Conservation (phyloP, 1,140 invertebrate genomes). For the Trichonephila inaurata region DNA sequence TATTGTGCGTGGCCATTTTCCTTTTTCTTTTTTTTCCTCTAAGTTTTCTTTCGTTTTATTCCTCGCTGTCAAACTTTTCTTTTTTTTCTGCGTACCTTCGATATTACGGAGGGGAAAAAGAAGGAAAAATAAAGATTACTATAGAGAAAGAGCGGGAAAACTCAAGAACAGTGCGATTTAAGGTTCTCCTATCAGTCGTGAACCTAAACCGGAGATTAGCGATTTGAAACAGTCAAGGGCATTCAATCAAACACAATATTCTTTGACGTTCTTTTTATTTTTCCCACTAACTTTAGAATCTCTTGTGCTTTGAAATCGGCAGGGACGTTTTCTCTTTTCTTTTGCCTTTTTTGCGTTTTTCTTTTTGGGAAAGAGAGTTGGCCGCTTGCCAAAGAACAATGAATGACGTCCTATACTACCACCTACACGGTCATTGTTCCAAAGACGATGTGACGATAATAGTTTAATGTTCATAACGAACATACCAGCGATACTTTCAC, state of each 20-base stretch:
- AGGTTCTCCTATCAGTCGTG: conserved; percentile 7
- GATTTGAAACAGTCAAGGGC: conserved; percentile 71
- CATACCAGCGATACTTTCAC: neutral
- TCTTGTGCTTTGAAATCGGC: conserved; percentile 54
- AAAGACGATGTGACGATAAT: conserved; percentile 39
- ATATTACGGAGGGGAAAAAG: neutral
- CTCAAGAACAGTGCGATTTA: conserved; percentile 40
- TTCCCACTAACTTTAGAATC: conserved; percentile 30
- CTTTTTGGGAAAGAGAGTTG: conserved; percentile 60
- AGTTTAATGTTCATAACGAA: conserved; percentile 31
- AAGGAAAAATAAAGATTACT: neutral
- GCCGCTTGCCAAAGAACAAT: conserved; percentile 72
- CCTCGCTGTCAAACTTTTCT: neutral
- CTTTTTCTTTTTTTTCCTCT: neutral
- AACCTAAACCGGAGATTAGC: conserved; percentile 71
- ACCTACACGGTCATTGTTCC: conserved; percentile 75
- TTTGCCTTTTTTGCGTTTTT: conserved; percentile 8
- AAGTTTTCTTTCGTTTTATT: conserved; percentile 49
- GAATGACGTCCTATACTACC: conserved; percentile 71
- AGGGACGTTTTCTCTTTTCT: conserved; percentile 27
- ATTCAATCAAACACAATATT: conserved; percentile 75
- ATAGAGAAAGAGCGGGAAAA: conserved; percentile 9
- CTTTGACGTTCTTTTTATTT: conserved; percentile 54
- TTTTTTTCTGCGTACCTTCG: neutral
- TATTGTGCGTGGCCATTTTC: conserved; percentile 52